Evolutionary conservation across 1,140 invertebrate genomes (phyloP).

Genomic region (Dermatophagoides farinae): DNA sequence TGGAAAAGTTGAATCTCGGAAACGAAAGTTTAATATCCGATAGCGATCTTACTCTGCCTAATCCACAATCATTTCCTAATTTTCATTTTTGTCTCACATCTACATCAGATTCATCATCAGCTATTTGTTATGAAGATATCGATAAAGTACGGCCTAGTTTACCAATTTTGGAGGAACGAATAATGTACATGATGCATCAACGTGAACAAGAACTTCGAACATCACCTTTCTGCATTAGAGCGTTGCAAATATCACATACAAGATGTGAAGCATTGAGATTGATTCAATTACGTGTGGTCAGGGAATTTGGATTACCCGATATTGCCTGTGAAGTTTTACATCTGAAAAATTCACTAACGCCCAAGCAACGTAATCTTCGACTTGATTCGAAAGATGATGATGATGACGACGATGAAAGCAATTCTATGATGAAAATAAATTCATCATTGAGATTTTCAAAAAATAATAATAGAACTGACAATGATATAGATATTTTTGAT

Average conservation of each 20-base stretch:
- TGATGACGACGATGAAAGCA: not conserved
- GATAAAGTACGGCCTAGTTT: slow-evolving; percentile 8
- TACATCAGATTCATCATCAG: slow-evolving; percentile 4
- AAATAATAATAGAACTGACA: too few relatives aligned
- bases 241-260: slow-evolving; percentile 49
- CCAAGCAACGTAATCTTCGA: not conserved
- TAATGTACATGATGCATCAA: slow-evolving; percentile 50
- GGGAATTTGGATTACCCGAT: slow-evolving; percentile 83
- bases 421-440: not conserved
- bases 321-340: slow-evolving; percentile 64
- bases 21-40: not conserved
- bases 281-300: slow-evolving; percentile 63
- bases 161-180: slow-evolving; percentile 11
- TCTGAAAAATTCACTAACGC: slow-evolving; percentile 2
- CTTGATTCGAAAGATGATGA: not conserved
- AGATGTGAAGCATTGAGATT: slow-evolving; percentile 50
- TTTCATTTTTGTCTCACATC: slow-evolving; percentile 10
- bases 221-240: slow-evolving; percentile 52
- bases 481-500: not conserved
- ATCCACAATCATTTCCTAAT: not conserved
- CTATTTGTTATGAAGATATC: not conserved
- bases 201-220: slow-evolving; percentile 60
- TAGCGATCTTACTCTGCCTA: not conserved
- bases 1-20: slow-evolving; percentile 32
- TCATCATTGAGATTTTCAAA: not conserved